Evolutionary conservation across 37 sponge, comb jelly and placozoan species (phyloP), one percentile per base, ranked within the genome.

Genomic region (Mnemiopsis leidyi): DNA sequence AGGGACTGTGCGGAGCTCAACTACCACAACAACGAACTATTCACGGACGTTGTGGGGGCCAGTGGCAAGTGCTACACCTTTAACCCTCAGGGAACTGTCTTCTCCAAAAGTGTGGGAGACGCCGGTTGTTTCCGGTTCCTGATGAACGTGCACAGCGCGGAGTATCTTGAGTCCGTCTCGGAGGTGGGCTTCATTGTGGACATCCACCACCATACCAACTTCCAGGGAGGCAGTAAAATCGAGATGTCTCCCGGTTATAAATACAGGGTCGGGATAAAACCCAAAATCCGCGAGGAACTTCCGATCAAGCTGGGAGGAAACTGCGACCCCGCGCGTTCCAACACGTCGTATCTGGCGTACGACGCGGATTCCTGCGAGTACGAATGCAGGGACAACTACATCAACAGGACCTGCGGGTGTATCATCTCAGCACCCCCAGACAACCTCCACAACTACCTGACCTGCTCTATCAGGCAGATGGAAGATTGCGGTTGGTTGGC

Each of bases 201-300:
- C 75, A 71, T 71, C 7, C 30, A 28, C 30, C 75, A 71, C 75
- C 75, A 71, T 5, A n/a, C 75, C 75, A 71, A 5, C 2, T 71
- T 71, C 75, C 30, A 71, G 3, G 26, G 75, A 3, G n/a, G 75
- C 75, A n/a, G 75, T 24, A 71, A 71, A 24, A 71, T 71, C 20
- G 75, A 71, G 75, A 71, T 71, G 75, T 71, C 75, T 29, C 75
- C 75, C 3, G 75, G 75, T 5, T 71, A 29, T 24, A 71, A 71
- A 24, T 71, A 71, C 75, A 71, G 75, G 75, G 75, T 71, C 30
- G 75, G 75, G 30, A 71, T 71, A 71, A 71, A 71, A 71, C 26
- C 26, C 3, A 71, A 28, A 24, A 71, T 71, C 75, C 75, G 75
- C 3, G 75, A 23, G 7, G 75, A 71, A 24, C n/a, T 71, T 2